Evolutionary conservation across 2,888 invertebrate species (phyloP).

Genomic region (Cyrtodaria siliqua): DNA sequence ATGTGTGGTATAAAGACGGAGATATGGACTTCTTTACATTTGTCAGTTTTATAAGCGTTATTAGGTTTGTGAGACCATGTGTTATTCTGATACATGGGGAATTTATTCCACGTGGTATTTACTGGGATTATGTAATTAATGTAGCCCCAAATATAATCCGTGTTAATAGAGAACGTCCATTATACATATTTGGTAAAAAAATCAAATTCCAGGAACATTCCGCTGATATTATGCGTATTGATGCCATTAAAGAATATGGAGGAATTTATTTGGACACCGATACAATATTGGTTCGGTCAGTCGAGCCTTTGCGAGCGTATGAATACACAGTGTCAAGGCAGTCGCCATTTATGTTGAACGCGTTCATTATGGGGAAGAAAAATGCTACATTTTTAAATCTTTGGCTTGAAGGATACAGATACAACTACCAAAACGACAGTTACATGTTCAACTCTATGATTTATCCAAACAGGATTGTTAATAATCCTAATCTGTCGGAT

Average conservation of each 20-base stretch:
- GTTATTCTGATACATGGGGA: constrained; percentile 67
- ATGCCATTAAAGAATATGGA: constrained; percentile 27
- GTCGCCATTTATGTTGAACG: constrained; percentile 7
- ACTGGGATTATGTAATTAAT: constrained; percentile 62
- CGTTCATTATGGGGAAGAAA: constrained; percentile 25
- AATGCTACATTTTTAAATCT: constrained; percentile 27
- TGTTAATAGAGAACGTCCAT: constrained; percentile 41
- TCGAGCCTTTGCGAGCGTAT: constrained; percentile 6
- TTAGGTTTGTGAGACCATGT: constrained; percentile 66
- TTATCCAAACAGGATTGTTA: constrained; percentile 12
- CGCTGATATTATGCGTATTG: constrained; percentile 64
- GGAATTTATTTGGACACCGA: constrained; percentile 21
- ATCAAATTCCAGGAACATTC: constrained; percentile 56
- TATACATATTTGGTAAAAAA: constrained; percentile 46
- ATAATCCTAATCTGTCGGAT: background rate
- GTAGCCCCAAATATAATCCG: constrained; percentile 61
- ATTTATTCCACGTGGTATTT: constrained; percentile 55
- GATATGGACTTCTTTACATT: constrained; percentile 53
- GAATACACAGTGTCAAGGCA: constrained; percentile 17
- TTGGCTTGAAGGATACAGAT: constrained; percentile 29
- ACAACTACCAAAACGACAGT: constrained; percentile 13
- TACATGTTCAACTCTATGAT: constrained; percentile 32
- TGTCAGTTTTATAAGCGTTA: constrained; percentile 64
- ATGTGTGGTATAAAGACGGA: constrained; percentile 52
- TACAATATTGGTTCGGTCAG: constrained; percentile 3